Conservation (phyloP, 2,113 vertebrate genomes). For the Chelonoidis abingdonii region DNA sequence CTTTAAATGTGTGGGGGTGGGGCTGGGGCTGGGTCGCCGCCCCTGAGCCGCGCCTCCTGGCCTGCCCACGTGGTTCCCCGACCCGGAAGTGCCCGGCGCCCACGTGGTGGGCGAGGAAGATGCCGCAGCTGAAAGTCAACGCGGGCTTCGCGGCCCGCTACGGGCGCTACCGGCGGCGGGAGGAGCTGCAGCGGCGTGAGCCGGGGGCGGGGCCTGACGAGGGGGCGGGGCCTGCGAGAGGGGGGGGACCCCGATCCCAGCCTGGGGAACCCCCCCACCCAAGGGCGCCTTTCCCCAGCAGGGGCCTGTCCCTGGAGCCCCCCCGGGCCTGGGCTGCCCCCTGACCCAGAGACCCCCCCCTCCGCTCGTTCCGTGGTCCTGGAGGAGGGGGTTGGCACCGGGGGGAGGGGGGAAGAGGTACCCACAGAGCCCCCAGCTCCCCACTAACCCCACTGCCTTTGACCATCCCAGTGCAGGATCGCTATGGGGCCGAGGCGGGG, state of each 20-base stretch:
- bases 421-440: not conserved
- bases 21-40: not conserved
- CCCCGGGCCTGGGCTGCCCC: too few species aligned
- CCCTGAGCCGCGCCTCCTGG: not conserved
- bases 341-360: too few species aligned
- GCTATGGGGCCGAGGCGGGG: slow-evolving; percentile 79
- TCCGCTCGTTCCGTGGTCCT: too few species aligned
- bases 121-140: slow-evolving; percentile 84
- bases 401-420: too few species aligned
- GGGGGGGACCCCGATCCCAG: not conserved
- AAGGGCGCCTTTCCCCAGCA: too few species aligned
- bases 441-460: not conserved
- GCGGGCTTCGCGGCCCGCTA: slow-evolving; percentile 86
- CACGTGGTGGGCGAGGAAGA: slow-evolving; percentile 10
- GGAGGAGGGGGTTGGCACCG: too few species aligned
- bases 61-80: not conserved
- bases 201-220: not conserved
- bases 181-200: slow-evolving; percentile 92
- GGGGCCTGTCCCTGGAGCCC: too few species aligned
- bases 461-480: slow-evolving; percentile 85
- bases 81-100: not conserved
- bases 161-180: slow-evolving; percentile 87
- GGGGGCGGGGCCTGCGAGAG: not conserved
- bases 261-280: too few species aligned
- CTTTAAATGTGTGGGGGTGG: not conserved